Percentiles rank a stretch among this genome's conserved stretches.
Conservation (phyloP, 2,113 vertebrate species). For the Reinhardtius hippoglossoides region DNA sequence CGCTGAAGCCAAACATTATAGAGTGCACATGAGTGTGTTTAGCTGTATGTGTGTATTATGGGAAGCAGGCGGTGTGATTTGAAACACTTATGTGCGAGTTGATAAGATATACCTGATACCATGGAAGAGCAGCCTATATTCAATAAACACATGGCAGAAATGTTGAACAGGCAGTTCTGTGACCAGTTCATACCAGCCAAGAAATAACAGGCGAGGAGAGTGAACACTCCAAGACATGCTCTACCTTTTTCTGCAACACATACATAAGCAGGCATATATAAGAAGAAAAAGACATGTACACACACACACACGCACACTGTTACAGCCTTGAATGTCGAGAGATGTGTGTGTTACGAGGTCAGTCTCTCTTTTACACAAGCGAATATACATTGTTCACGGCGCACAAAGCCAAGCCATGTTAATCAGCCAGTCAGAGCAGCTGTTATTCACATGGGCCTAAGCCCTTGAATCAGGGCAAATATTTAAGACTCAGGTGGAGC, state of each 20-base stretch:
- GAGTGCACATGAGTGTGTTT: neutral
- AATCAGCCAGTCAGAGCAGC: conserved; percentile 49
- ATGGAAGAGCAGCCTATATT: neutral
- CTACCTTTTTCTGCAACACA: conserved; percentile 2
- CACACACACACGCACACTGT: neutral
- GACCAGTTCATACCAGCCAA: neutral
- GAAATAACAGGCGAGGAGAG: conserved; percentile 21
- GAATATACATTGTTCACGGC: conserved; percentile 51
- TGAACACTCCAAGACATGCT: neutral
- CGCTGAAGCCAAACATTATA: conserved; percentile 11
- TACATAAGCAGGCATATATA: conserved; percentile 3
- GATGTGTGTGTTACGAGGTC: conserved; percentile 28
- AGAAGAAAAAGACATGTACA: conserved; percentile 9
- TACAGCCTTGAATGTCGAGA: conserved; percentile 25
- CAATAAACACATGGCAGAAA: conserved; percentile 14
- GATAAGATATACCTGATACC: conserved; percentile 18
- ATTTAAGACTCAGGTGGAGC: conserved; percentile 38
- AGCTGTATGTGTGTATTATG: conserved; percentile 22
- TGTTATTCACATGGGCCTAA: conserved; percentile 47
- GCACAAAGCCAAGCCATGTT: conserved; percentile 43
- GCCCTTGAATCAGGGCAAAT: conserved; percentile 44
- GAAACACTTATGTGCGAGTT: conserved; percentile 7
- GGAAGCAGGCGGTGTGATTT: neutral
- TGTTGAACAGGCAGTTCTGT: neutral
- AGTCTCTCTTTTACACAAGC: conserved; percentile 15